phyloP scores from a whole-genome alignment of 2,113 vertebrate species.

The Neogobius melanostomus region DNA sequence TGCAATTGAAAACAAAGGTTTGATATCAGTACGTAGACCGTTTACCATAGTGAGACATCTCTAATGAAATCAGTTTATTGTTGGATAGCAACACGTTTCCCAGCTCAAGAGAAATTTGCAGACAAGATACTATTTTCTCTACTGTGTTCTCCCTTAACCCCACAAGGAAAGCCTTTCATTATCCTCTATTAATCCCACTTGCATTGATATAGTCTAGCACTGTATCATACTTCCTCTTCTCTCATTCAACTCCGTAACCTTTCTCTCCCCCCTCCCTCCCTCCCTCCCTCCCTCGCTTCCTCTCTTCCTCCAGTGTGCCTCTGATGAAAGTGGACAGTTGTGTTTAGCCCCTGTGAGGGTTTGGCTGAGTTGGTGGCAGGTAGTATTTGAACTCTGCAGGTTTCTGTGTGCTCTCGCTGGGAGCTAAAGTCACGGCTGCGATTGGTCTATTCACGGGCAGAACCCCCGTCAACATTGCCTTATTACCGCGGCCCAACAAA shows the following conservation, averaged over 20 bases:
- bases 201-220: slow-evolving; percentile 28
- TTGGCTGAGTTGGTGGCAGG: slow-evolving; percentile 14
- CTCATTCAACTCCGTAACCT: too few relatives aligned
- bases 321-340: not conserved
- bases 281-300: not conserved
- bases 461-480: slow-evolving; percentile 52
- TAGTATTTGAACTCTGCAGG: slow-evolving; percentile 3
- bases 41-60: too few relatives aligned
- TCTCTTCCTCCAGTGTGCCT: not conserved
- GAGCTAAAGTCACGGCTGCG: slow-evolving; percentile 48
- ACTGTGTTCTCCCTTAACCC: not conserved
- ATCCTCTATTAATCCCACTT: slow-evolving; percentile 31
- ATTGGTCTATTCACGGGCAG: slow-evolving; percentile 39
- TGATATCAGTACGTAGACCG: too few relatives aligned
- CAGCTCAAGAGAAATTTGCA: too few relatives aligned
- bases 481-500: slow-evolving; percentile 61
- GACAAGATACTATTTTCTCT: too few relatives aligned
- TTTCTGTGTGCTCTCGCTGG: slow-evolving; percentile 19
- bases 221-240: slow-evolving; percentile 51
- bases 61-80: too few relatives aligned
- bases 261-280: too few relatives aligned
- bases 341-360: slow-evolving; percentile 12
- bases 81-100: too few relatives aligned
- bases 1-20: too few relatives aligned
- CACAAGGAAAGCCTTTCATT: slow-evolving; percentile 21